Evolutionary conservation across 2,888 invertebrate species (phyloP).

Genomic region (Conomelus anceps): DNA sequence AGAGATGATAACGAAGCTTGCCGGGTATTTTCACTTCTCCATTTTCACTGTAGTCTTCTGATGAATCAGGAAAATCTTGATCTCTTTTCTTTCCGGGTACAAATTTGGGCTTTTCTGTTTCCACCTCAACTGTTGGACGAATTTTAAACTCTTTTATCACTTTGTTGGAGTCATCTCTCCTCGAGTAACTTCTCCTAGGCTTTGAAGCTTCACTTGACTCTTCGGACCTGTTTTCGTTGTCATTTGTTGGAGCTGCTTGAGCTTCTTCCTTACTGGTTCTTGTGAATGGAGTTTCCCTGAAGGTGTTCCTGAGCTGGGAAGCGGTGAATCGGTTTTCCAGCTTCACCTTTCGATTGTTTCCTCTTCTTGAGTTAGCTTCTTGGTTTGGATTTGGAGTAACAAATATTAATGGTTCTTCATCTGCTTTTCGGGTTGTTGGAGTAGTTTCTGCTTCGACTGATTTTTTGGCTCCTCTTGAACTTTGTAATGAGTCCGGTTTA

Average conservation of each 20-base stretch:
- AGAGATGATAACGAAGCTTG: constrained; percentile 30
- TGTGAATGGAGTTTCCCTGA: not conserved
- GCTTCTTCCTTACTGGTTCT: not conserved
- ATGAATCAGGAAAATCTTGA: not conserved
- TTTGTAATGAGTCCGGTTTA: not conserved
- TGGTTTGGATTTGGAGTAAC: not conserved
- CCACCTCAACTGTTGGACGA: not conserved
- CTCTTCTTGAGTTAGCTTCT: not conserved
- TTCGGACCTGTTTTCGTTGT: not conserved
- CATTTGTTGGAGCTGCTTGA: not conserved
- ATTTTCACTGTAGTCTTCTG: not conserved
- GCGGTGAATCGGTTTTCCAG: not conserved
- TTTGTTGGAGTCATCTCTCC: not conserved
- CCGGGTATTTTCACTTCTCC: not conserved
- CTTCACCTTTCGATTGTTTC: not conserved
- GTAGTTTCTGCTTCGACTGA: not conserved
- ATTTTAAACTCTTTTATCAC: not conserved
- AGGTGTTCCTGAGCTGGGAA: not conserved
- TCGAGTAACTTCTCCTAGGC: not conserved
- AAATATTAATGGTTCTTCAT: not conserved
- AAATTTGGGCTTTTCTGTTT: not conserved
- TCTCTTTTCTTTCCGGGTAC: not conserved
- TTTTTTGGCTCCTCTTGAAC: not conserved
- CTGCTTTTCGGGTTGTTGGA: not conserved
- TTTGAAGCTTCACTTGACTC: not conserved